Conservation (phyloP, 2,888 invertebrate genomes). For the Cyclophora punctaria region DNA sequence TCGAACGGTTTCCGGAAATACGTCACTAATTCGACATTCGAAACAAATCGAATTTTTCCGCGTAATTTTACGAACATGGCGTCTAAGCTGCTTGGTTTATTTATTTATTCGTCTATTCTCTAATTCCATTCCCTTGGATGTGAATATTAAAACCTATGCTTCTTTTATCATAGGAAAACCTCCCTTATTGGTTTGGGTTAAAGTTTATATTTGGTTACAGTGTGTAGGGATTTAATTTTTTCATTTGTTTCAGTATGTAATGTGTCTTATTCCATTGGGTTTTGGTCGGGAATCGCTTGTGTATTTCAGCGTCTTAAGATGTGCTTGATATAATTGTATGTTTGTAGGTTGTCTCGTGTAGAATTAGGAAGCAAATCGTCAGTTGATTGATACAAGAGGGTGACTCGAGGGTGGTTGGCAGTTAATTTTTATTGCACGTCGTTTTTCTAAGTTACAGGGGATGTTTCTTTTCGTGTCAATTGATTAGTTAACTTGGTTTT, state of each 20-base stretch:
- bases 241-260: slow-evolving; percentile 26
- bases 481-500: too few species aligned
- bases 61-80: slow-evolving; percentile 57
- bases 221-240: slow-evolving; percentile 40
- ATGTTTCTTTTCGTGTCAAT: slow-evolving; percentile 1
- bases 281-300: slow-evolving; percentile 23
- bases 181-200: slow-evolving; percentile 29
- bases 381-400: slow-evolving; percentile 60
- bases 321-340: slow-evolving; percentile 66
- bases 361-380: slow-evolving; percentile 70
- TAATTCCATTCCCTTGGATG: slow-evolving; percentile 70
- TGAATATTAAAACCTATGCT: slow-evolving; percentile 62
- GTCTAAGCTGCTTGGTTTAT: slow-evolving; percentile 43
- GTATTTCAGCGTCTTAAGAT: slow-evolving; percentile 24
- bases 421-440: slow-evolving; percentile 59
- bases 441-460: slow-evolving; percentile 27
- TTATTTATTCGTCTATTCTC: slow-evolving; percentile 72
- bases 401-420: slow-evolving; percentile 28
- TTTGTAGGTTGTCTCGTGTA: slow-evolving; percentile 68
- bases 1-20: slow-evolving; percentile 41
- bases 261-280: slow-evolving; percentile 25
- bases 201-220: slow-evolving; percentile 25
- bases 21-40: slow-evolving; percentile 34
- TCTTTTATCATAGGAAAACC: slow-evolving; percentile 32
- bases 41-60: slow-evolving; percentile 69